These are phyloP conservation scores for Cuniculus paca DNA, from an alignment of 2,797 vertebrate species.

Conservation along the genomic window DNA sequence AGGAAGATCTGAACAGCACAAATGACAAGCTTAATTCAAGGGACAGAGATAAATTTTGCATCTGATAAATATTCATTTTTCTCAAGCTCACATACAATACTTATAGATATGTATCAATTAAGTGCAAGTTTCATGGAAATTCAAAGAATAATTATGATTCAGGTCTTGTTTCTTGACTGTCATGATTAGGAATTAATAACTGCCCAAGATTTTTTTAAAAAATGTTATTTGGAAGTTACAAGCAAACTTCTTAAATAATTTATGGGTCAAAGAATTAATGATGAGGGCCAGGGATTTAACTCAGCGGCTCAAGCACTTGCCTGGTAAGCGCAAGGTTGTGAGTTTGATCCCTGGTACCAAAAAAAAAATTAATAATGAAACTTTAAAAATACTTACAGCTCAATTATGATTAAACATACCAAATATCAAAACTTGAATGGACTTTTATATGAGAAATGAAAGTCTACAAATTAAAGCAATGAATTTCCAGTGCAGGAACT, in stretches of 20 bases:
- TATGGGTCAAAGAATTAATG: not conserved
- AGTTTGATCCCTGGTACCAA: too few species aligned
- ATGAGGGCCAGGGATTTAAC: too few species aligned
- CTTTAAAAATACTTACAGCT: constrained; percentile 17
- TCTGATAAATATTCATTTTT: not conserved
- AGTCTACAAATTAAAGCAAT: not conserved
- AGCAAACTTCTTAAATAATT: constrained; percentile 48
- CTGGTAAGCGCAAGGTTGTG: too few species aligned
- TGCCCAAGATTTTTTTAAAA: not conserved
- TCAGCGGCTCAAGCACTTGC: too few species aligned
- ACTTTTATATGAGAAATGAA: constrained; percentile 41
- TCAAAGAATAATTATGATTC: constrained; percentile 21
- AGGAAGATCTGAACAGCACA: not conserved
- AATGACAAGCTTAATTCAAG: not conserved
- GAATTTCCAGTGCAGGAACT: not conserved
- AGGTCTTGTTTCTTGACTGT: not conserved
- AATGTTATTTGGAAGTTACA: constrained; percentile 24
- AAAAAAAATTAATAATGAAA: not conserved
- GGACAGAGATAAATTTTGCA: not conserved
- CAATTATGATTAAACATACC: constrained; percentile 6
- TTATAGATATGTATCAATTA: not conserved
- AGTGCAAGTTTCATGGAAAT: constrained; percentile 33
- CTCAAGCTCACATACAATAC: not conserved
- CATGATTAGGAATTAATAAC: constrained; percentile 51
- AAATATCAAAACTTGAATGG: constrained; percentile 31